Evolutionary conservation across 2,797 vertebrate species (phyloP).

Genomic region (Margarornis squamiger): DNA sequence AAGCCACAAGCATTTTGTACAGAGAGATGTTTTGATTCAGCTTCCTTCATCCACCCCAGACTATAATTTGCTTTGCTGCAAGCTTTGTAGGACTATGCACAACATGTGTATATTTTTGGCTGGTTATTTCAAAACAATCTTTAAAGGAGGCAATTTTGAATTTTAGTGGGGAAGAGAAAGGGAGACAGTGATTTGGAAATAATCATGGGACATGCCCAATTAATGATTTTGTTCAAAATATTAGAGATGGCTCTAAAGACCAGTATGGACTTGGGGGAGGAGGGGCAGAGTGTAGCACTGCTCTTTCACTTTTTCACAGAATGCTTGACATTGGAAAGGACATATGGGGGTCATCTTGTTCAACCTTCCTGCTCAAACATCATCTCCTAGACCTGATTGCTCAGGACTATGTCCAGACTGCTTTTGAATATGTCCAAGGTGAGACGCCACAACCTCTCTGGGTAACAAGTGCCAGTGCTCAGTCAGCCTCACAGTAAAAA

Average conservation of each 20-base stretch:
- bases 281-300: too few species aligned
- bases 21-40: constrained; percentile 23
- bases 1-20: constrained; percentile 11
- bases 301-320: background rate
- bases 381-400: background rate
- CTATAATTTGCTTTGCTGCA: background rate
- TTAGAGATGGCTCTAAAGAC: background rate
- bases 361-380: background rate
- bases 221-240: background rate
- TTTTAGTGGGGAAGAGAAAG: background rate
- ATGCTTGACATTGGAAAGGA: background rate
- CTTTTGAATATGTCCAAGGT: background rate
- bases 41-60: background rate
- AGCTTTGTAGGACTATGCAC: background rate
- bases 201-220: rapidly evolving
- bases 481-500: background rate
- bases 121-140: constrained; percentile 25
- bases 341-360: background rate
- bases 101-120: background rate
- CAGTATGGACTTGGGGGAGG: background rate
- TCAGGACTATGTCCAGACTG: background rate
- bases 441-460: background rate
- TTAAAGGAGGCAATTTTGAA: constrained; percentile 13
- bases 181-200: background rate
- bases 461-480: background rate